phyloP scores from a whole-genome alignment of 1,140 invertebrate genomes.

The Apis laboriosa region DNA sequence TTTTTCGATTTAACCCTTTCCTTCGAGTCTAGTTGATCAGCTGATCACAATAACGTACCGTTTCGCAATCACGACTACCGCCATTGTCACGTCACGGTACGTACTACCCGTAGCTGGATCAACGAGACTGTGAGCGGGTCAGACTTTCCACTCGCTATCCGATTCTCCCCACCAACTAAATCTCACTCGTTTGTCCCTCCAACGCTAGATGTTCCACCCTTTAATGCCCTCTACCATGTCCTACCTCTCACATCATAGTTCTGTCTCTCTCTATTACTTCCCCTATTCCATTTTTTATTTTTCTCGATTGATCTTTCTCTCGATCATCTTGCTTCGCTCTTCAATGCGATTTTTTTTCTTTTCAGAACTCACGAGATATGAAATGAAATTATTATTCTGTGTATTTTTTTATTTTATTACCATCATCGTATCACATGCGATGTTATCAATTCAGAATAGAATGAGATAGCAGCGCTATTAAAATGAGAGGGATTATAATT shows the following conservation, averaged over 20 bases:
- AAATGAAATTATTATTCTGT: too few species aligned
- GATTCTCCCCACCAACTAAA: constrained; percentile 38
- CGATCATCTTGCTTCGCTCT: too few species aligned
- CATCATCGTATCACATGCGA: too few species aligned
- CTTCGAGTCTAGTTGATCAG: constrained; percentile 63
- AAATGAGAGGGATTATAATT: too few species aligned
- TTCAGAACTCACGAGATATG: too few species aligned
- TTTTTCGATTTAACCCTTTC: not conserved
- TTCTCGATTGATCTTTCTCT: too few species aligned
- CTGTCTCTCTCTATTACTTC: not conserved
- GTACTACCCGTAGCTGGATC: constrained; percentile 65
- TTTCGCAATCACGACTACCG: constrained; percentile 65
- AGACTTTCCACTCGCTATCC: constrained; percentile 44
- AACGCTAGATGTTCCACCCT: constrained; percentile 44
- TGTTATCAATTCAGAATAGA: too few species aligned
- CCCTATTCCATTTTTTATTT: too few species aligned
- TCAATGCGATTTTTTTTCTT: too few species aligned
- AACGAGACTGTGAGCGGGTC: constrained; percentile 66
- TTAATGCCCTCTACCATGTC: not conserved
- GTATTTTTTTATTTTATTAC: too few species aligned
- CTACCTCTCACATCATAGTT: not conserved
- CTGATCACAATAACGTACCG: constrained; percentile 68
- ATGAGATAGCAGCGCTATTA: too few species aligned
- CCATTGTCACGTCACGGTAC: constrained; percentile 72
- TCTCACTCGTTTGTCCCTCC: constrained; percentile 42